Conservation (phyloP, 2,797 vertebrate genomes). For the Hemitrygon akajei region DNA sequence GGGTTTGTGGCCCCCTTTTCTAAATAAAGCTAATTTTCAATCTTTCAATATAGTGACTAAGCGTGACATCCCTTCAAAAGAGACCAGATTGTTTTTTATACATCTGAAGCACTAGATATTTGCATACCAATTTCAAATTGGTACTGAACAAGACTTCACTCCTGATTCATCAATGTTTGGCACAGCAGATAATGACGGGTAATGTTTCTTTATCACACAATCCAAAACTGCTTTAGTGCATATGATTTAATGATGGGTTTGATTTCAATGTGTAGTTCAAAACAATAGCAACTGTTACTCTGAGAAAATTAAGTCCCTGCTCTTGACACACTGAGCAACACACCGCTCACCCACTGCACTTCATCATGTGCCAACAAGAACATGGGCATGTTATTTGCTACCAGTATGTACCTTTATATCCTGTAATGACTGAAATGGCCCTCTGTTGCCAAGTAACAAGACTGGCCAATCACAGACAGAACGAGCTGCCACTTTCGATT, state of each 20-base stretch:
- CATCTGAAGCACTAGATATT: neutral
- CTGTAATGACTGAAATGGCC: neutral
- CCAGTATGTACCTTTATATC: conserved; percentile 11
- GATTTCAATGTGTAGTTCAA: neutral
- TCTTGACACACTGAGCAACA: too few relatives aligned
- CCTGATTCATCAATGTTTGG: neutral
- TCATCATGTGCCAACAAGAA: neutral
- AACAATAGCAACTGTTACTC: neutral
- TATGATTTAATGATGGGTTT: neutral
- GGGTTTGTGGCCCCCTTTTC: too few relatives aligned
- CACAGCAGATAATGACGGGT: neutral
- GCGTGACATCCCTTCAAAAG: neutral
- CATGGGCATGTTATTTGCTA: neutral
- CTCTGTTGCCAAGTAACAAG: conserved; percentile 9
- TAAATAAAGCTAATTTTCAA: too few relatives aligned
- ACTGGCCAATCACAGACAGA: neutral
- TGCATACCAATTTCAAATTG: neutral
- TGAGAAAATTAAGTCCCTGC: neutral
- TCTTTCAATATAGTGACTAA: neutral
- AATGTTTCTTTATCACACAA: neutral
- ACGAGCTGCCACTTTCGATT: neutral
- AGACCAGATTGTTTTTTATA: neutral
- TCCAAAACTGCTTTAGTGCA: conserved; percentile 1
- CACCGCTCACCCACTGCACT: neutral
- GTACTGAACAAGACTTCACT: neutral